Percentiles rank a stretch among this genome's conserved stretches.
Evolutionary conservation across 2,797 vertebrate species (phyloP).

Genomic region (Notolepis coatsorum): DNA sequence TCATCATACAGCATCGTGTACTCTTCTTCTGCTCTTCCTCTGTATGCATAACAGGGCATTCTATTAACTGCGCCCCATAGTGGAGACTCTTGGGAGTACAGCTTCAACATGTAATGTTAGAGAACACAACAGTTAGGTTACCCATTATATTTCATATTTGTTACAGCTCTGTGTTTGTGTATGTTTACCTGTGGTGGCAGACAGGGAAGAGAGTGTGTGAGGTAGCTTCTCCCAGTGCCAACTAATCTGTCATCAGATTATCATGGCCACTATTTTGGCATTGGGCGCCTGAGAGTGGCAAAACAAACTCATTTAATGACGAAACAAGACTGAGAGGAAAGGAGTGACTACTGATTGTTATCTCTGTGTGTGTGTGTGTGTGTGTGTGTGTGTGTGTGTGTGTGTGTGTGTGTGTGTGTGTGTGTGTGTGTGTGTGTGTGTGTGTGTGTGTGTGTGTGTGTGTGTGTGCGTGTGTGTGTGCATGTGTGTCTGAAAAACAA

Average conservation of each 20-base stretch:
- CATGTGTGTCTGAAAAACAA: slow-evolving; percentile 19
- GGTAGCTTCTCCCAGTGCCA: slow-evolving; percentile 54
- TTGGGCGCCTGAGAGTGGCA: slow-evolving; percentile 53
- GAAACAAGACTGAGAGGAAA: slow-evolving; percentile 49
- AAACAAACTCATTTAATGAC: slow-evolving; percentile 63
- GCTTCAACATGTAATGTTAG: no score
- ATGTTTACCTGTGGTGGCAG: slow-evolving; percentile 24
- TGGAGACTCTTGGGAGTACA: no score
- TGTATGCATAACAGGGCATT: no score
- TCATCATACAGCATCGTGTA: no score
- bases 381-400: background rate
- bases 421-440: slow-evolving; percentile 1
- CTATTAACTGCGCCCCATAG: no score
- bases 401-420: slow-evolving; percentile 2
- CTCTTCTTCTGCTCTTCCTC: no score
- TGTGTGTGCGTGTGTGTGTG: no score
- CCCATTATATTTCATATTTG: background rate
- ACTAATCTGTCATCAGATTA: slow-evolving; percentile 64
- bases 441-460: background rate
- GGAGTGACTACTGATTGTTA: slow-evolving; percentile 54
- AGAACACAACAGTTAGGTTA: no score
- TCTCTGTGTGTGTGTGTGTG: slow-evolving; percentile 34
- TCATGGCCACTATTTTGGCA: slow-evolving; percentile 62
- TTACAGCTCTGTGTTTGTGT: background rate
- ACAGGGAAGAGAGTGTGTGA: slow-evolving; percentile 32